Conservation (phyloP, 1,140 invertebrate genomes). For the Drosophila kanapiae region DNA sequence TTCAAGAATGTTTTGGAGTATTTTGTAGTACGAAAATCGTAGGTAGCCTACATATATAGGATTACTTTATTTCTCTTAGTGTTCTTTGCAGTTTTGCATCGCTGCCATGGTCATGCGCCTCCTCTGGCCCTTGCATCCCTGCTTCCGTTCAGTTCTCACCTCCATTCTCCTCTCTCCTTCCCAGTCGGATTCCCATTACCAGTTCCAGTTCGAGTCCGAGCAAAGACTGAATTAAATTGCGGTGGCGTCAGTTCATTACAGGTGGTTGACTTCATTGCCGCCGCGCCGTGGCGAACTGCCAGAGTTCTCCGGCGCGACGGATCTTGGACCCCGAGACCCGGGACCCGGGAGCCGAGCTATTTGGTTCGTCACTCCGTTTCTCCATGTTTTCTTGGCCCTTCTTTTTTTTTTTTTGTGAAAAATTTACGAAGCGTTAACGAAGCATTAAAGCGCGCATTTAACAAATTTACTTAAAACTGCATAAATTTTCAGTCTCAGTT, state of each 20-base stretch:
- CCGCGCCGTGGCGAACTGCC: slow-evolving; percentile 53
- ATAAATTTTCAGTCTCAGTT: slow-evolving; percentile 70
- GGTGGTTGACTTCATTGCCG: slow-evolving; percentile 83
- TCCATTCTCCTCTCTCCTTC: slow-evolving; percentile 1
- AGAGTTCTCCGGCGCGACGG: slow-evolving; percentile 1
- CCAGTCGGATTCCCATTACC: slow-evolving; percentile 37
- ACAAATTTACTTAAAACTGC: slow-evolving; percentile 85
- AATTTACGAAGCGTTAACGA: slow-evolving; percentile 85
- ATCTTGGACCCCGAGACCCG: slow-evolving; percentile 21
- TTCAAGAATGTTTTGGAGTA: not conserved
- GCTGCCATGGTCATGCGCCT: slow-evolving; percentile 42
- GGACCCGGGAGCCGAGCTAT: slow-evolving; percentile 51
- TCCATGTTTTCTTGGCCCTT: slow-evolving; percentile 12
- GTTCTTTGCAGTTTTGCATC: slow-evolving; percentile 49
- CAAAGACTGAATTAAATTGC: slow-evolving; percentile 81
- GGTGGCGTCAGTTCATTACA: slow-evolving; percentile 85
- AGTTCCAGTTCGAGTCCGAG: slow-evolving; percentile 31
- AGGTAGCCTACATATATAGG: too few relatives aligned
- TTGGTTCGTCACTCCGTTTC: slow-evolving; percentile 45
- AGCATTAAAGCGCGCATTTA: slow-evolving; percentile 85
- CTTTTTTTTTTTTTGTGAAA: slow-evolving; percentile 67
- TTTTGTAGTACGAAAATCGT: fast-evolving
- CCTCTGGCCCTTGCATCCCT: slow-evolving; percentile 3
- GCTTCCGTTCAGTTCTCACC: slow-evolving; percentile 5
- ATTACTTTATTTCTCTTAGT: not conserved